Evolutionary conservation across 2,888 invertebrate genomes (phyloP), one percentile per base, ranked within the genome.

Genomic region (Petrolisthes manimaculis): DNA sequence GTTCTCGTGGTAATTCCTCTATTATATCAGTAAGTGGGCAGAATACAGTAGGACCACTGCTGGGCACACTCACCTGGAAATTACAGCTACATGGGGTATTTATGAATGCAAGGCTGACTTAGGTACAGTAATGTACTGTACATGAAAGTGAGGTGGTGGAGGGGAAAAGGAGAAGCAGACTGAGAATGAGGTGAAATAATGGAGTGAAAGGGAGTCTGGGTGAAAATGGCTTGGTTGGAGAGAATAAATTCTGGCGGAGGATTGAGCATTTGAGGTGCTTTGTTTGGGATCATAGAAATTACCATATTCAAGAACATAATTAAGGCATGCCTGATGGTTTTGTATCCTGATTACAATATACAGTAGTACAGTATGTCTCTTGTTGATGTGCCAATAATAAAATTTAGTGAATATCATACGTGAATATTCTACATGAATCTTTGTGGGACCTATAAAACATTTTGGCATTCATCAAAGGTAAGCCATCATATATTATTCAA

Each of bases 11-110:
- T 5, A 90, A 61, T 67, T 86, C 78, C 51, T 90, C 90, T 61
- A 90, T 86, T 4, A 90, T 83, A 5, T 90, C 90, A 55, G 83
- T 88, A 12, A 90, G 74, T 21, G 88, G 88, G 51, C 82, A 85
- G 86, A 90, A 90, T 9, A 89, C 84, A 12, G 91, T 91, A 18
- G 91, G 75, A 12, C 91, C 86, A 56, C 51, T 56, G 53, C 55
- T 86, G 9, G 86, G 86, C 54, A 86, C 80, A 74, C 81, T 81
- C 12, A 89, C 78, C 78, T 71, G 55, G 5, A 67, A 80, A n/a
- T 24, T 61, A n/a, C 21, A 54, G 37, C 24, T 21, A n/a, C 12
- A 81, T 54, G 8, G 12, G 8, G 54, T 21, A 55, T 55, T 18
- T 55, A 79, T 79, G 8, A 51, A 81, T 56, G 37, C 37, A 37